Conservation (phyloP, 2,888 invertebrate species). For the Neoitamus cyanurus region DNA sequence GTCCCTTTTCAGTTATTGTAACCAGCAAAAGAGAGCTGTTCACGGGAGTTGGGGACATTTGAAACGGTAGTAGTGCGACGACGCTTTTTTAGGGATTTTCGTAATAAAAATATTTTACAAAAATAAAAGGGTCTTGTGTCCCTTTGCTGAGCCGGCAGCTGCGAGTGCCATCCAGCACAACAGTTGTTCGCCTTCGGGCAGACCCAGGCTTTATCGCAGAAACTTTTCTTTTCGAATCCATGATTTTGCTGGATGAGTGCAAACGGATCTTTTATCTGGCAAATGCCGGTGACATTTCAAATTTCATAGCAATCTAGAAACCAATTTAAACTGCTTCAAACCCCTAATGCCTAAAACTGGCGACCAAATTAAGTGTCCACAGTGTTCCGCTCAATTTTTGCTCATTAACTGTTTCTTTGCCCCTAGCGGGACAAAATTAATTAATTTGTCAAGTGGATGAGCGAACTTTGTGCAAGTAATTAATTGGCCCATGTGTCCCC, state of each 20-base stretch:
- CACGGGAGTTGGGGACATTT: neutral
- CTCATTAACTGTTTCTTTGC: neutral
- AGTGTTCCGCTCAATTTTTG: neutral
- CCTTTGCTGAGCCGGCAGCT: neutral
- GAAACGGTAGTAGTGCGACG: neutral
- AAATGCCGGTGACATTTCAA: neutral
- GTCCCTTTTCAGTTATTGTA: neutral
- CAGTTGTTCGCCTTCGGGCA: neutral
- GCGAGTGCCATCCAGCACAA: neutral
- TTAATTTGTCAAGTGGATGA: conserved; percentile 39
- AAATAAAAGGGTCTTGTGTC: neutral
- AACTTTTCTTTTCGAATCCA: neutral
- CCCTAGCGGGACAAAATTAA: neutral
- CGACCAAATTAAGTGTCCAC: neutral
- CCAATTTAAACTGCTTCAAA: neutral
- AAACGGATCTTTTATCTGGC: neutral
- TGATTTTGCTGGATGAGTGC: neutral
- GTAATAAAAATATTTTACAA: neutral
- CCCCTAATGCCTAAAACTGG: neutral
- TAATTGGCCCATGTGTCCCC: conserved; percentile 11
- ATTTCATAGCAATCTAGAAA: neutral
- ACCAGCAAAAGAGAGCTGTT: neutral
- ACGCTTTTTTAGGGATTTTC: neutral
- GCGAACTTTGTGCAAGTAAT: conserved; percentile 22
- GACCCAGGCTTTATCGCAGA: neutral